These are phyloP conservation scores for Pionites leucogaster DNA, from an alignment of 2,113 vertebrate genomes.

Conservation along the genomic window DNA sequence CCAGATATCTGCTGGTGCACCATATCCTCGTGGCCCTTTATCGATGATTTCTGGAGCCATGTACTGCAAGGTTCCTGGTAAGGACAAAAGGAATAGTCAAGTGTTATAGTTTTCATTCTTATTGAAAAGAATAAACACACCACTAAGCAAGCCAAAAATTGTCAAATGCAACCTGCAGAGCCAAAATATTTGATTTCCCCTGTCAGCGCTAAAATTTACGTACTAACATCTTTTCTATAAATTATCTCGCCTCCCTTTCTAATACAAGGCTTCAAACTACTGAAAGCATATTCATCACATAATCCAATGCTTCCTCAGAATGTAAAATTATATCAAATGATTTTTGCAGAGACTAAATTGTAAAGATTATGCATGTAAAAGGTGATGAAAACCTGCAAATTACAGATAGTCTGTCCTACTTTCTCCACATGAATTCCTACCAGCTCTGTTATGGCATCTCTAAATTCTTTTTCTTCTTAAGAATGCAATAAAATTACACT, in stretches of 20 bases:
- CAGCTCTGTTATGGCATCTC: background rate
- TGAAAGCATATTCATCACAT: background rate
- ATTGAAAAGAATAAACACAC: background rate
- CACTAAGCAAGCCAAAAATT: background rate
- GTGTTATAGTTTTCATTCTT: background rate
- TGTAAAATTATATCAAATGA: background rate
- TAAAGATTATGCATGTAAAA: background rate
- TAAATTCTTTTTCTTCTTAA: background rate
- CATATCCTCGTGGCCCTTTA: slow-evolving; percentile 77
- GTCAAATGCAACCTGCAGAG: background rate
- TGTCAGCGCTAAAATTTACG: background rate
- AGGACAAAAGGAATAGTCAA: background rate
- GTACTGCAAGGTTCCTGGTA: slow-evolving; percentile 80
- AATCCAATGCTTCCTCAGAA: background rate
- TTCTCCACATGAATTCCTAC: background rate
- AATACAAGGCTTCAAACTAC: background rate
- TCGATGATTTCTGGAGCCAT: slow-evolving; percentile 85
- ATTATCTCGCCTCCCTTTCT: background rate
- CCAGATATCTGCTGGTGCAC: slow-evolving; percentile 84
- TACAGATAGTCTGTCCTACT: background rate
- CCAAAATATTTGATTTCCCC: background rate
- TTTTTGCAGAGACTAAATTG: background rate
- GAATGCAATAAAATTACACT: background rate
- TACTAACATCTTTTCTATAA: background rate
- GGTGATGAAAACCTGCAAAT: background rate